A percentile compares a stretch with the other conserved stretches of the same genome.
phyloP scores from a whole-genome alignment of 2,888 invertebrate species.

The Macrophya alboannulata region DNA sequence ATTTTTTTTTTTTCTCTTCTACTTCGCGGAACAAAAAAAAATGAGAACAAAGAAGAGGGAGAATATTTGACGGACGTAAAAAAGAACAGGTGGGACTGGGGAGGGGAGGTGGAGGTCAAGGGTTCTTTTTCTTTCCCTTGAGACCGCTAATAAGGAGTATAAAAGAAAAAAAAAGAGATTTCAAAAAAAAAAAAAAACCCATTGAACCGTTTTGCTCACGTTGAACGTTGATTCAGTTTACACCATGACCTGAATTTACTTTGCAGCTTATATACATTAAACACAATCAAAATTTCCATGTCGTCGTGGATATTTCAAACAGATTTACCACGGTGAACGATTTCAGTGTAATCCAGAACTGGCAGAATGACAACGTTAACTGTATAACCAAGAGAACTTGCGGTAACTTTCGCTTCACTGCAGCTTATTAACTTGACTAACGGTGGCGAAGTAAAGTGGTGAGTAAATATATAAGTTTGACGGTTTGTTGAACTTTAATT shows the following conservation, averaged over 20 bases:
- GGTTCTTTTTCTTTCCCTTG: neutral
- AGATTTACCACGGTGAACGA: slow-evolving; percentile 37
- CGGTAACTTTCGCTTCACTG: slow-evolving; percentile 32
- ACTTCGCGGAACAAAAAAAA: neutral
- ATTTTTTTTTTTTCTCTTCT: neutral
- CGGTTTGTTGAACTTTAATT: slow-evolving; percentile 24
- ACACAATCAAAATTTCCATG: neutral
- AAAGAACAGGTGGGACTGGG: neutral
- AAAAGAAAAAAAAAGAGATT: neutral
- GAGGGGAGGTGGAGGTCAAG: neutral
- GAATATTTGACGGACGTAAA: neutral
- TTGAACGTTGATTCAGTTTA: neutral
- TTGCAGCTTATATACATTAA: neutral
- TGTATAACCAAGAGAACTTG: slow-evolving; percentile 16
- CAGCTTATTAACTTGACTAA: neutral
- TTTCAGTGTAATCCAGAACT: neutral
- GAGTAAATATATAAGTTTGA: neutral
- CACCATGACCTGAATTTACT: slow-evolving; percentile 17
- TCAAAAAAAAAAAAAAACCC: neutral
- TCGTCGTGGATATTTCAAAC: neutral
- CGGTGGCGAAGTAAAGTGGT: neutral
- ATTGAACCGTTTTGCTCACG: neutral
- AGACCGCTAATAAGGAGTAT: neutral
- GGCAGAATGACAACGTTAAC: slow-evolving; percentile 33
- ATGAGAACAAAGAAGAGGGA: neutral